Percentiles rank a stretch among this genome's conserved stretches.
Evolutionary conservation across 2,888 invertebrate species (phyloP).

Genomic region (Baccha elongata): DNA sequence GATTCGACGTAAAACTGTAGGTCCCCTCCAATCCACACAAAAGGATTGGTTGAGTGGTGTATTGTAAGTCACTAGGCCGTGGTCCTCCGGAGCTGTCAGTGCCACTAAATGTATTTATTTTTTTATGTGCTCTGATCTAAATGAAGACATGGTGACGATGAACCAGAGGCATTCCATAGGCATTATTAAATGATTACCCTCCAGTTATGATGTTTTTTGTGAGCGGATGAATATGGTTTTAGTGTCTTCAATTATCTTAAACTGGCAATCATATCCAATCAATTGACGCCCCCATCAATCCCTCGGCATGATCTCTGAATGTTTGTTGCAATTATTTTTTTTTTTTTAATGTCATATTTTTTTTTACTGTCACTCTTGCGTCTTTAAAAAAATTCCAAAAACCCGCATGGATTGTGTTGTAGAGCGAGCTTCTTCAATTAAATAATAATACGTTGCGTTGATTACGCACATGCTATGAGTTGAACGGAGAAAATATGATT

Average conservation of each 20-base stretch:
- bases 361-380: too few species aligned
- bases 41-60: too few species aligned
- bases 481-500: too few species aligned
- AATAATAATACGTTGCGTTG: constrained; percentile 61
- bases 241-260: constrained; percentile 71
- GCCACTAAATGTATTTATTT: too few species aligned
- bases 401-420: constrained; percentile 16
- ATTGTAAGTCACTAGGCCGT: too few species aligned
- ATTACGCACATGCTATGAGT: constrained; percentile 15
- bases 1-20: too few species aligned
- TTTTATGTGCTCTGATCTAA: too few species aligned
- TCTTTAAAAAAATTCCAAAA: constrained; percentile 17
- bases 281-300: constrained; percentile 74
- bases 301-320: constrained; percentile 38
- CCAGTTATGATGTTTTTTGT: constrained; percentile 7
- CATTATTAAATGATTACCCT: constrained; percentile 73
- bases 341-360: not conserved
- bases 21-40: too few species aligned
- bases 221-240: constrained; percentile 35
- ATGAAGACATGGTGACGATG: constrained; percentile 51
- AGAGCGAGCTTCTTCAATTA: constrained; percentile 39
- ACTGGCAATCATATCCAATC: constrained; percentile 73
- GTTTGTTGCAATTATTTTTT: constrained; percentile 43
- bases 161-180: constrained; percentile 62
- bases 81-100: too few species aligned